Conservation (phyloP, 2,888 invertebrate species). For the Caenorhabditis sp. region DNA sequence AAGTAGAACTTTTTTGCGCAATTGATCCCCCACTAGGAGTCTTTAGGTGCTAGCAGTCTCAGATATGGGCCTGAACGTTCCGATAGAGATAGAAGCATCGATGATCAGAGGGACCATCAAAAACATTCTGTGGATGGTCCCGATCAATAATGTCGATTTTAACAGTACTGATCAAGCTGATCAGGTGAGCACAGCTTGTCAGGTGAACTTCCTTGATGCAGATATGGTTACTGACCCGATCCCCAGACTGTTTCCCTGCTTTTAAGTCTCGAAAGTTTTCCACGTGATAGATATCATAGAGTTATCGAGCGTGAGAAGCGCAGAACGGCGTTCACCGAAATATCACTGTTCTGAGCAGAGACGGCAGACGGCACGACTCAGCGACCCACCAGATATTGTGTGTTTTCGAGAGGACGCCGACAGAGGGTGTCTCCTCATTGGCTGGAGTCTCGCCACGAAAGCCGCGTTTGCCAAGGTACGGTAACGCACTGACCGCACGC, state of each 20-base stretch:
- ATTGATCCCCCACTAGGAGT: background rate
- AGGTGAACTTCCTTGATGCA: background rate
- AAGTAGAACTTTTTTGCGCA: background rate
- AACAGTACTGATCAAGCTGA: no score
- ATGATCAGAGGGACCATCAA: slow-evolving; percentile 1
- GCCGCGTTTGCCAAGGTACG: slow-evolving; percentile 34
- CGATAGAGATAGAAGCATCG: no score
- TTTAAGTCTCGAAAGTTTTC: slow-evolving; percentile 27
- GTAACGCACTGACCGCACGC: slow-evolving; percentile 50
- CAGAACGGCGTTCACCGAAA: slow-evolving; percentile 52
- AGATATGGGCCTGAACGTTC: no score
- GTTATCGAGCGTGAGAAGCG: slow-evolving; percentile 45
- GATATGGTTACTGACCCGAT: slow-evolving; percentile 3
- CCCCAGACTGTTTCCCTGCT: slow-evolving; percentile 18
- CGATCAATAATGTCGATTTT: background rate
- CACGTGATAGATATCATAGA: slow-evolving; percentile 32
- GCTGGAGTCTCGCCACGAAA: slow-evolving; percentile 44
- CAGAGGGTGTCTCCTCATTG: slow-evolving; percentile 5
- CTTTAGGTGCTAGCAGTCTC: no score
- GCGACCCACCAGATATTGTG: slow-evolving; percentile 12
- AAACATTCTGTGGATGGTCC: slow-evolving; percentile 1
- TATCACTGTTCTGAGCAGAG: slow-evolving; percentile 14
- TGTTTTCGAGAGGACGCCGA: slow-evolving; percentile 3
- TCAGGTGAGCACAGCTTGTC: background rate
- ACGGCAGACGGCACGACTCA: slow-evolving; percentile 31